Base-by-base conservation (phyloP, 2,888 invertebrate species). In the Drosophila meridiana region DNA sequence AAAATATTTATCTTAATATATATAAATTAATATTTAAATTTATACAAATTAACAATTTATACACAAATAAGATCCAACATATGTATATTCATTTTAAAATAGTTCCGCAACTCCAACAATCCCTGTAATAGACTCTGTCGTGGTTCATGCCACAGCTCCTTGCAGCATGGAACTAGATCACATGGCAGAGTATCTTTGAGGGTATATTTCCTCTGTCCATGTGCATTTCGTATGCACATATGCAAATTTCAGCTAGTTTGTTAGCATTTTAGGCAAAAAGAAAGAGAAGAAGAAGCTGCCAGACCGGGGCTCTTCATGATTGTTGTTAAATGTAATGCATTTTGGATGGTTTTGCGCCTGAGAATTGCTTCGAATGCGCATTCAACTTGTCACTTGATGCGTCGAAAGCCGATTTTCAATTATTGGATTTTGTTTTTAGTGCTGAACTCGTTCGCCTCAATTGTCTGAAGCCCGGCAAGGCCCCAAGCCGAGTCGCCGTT, bases 361-460 rank as follows among this genome's bases (percentile, higher is more conserved):
- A 13, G 53, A 55, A 20, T 20, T 13, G 34, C 20, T 9, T 50
- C n/a, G 50, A 32, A 30, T 53, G 28, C 60, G 67, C 61, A 62
- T 62, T 58, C 64, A 55, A 55, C 52, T 52, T 69, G 45, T 80
- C 62, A 63, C 63, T 60, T 52, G 73, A 69, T 68, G 26, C 68
- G 52, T 30, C 65, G 38, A 69, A 71, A 59, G 65, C 57, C 14
- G 50, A 67, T 82, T 90, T 92, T 90, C 89, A 90, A 89, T 91
- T 91, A 92, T 89, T 90, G 87, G 81, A 91, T 88, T 91, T 90
- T 80, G 84, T 87, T 86, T 82, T 82, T 69, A 72, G 52, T 67
- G 52, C 69, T 4, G 9, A 32, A n/a, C 3, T n/a, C 48, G 58
- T 7, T n/a, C 9, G 64, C 26, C 40, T 48, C 74, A 70, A 66